A percentile compares a stretch with the other conserved stretches of the same genome.
Evolutionary conservation across 1,140 invertebrate species (phyloP).

Genomic region (Lanistes nyassanus): DNA sequence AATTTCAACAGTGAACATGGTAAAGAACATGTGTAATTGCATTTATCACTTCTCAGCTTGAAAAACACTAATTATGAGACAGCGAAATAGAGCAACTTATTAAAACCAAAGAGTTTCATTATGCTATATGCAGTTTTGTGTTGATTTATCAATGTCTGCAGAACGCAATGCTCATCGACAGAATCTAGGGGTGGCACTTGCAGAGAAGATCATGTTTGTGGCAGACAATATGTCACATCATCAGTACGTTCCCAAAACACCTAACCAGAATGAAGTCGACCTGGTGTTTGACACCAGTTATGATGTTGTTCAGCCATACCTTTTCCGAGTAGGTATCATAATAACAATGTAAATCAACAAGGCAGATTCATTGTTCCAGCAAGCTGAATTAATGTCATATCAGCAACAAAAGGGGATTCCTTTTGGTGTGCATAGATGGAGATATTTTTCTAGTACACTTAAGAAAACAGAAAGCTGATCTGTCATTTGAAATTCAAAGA

Average conservation of each 20-base stretch:
- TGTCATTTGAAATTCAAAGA: too few relatives aligned
- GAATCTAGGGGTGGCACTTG: slow-evolving; percentile 88
- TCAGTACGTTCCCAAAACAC: slow-evolving; percentile 95
- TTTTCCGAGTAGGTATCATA: slow-evolving; percentile 78
- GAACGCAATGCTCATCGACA: slow-evolving; percentile 88
- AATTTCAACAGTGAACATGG: slow-evolving; percentile 85
- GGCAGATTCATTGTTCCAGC: too few relatives aligned
- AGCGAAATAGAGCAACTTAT: too few relatives aligned
- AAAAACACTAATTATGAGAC: too few relatives aligned
- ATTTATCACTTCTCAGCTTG: too few relatives aligned
- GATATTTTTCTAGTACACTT: too few relatives aligned
- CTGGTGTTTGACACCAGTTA: slow-evolving; percentile 93
- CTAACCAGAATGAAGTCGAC: slow-evolving; percentile 89
- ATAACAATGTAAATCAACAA: too few relatives aligned
- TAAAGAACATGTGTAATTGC: slow-evolving; percentile 41
- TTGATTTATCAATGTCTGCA: slow-evolving; percentile 54
- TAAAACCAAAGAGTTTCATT: too few relatives aligned
- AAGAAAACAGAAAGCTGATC: too few relatives aligned
- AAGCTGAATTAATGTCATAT: too few relatives aligned
- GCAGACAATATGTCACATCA: slow-evolving; percentile 94
- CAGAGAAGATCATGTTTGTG: slow-evolving; percentile 93
- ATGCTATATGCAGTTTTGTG: not conserved
- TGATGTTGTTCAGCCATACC: slow-evolving; percentile 92
- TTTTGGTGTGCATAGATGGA: too few relatives aligned
- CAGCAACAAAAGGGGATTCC: too few relatives aligned